Conservation (phyloP, 2,113 vertebrate species). For the Lepus europaeus region DNA sequence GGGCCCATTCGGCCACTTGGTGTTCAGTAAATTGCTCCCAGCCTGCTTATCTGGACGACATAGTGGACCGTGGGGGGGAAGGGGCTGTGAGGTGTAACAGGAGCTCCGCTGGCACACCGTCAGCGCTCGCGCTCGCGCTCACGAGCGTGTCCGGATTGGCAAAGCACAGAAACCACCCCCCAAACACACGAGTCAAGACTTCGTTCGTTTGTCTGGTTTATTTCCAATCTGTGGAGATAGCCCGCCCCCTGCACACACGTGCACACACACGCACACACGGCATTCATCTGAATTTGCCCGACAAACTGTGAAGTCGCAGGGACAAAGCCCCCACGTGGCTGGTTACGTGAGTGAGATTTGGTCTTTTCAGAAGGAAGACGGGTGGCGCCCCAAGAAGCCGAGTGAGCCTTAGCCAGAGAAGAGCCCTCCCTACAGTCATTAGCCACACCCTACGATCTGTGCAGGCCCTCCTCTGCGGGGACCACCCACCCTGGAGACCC, state of each 20-base stretch:
- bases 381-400: conserved; percentile 35
- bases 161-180: neutral
- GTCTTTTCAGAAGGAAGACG: conserved; percentile 73
- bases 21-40: neutral
- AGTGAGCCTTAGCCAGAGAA: conserved; percentile 45
- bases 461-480: neutral
- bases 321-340: conserved; percentile 51
- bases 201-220: conserved; percentile 68
- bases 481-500: neutral
- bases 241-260: neutral
- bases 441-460: neutral
- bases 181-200: conserved; percentile 39
- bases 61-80: neutral
- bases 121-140: neutral
- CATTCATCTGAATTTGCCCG: conserved; percentile 22
- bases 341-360: conserved; percentile 70
- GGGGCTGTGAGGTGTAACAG: neutral
- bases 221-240: conserved; percentile 53
- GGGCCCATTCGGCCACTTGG: neutral
- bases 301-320: conserved; percentile 33
- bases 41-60: neutral
- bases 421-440: neutral
- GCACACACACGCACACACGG: neutral
- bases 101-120: neutral
- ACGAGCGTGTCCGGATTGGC: neutral